A percentile compares a stretch with the other conserved stretches of the same genome.
phyloP scores from a whole-genome alignment of 2,797 vertebrate genomes.

The Aldrovandia affinis region DNA sequence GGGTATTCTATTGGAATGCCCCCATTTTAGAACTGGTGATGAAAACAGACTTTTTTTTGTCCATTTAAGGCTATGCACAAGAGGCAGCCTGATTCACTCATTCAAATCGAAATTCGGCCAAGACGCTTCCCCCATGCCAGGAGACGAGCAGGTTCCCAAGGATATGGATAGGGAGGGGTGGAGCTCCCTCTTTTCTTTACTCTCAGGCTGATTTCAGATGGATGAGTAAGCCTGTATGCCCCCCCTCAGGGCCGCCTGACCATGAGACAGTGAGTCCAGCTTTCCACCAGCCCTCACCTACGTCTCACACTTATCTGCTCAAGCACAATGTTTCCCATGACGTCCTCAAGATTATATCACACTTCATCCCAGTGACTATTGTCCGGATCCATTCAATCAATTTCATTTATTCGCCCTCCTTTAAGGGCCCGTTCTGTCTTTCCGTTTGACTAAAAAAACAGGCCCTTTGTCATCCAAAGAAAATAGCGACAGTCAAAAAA shows the following conservation, averaged over 20 bases:
- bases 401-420: not conserved
- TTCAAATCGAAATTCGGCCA: not conserved
- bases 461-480: not conserved
- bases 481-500: conserved; percentile 2
- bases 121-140: not conserved
- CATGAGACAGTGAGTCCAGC: conserved; percentile 7
- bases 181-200: not conserved
- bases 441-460: not conserved
- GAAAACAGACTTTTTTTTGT: not conserved
- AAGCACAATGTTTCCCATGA: not conserved
- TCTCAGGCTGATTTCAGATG: not conserved
- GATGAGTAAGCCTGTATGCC: not conserved
- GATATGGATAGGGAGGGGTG: not conserved
- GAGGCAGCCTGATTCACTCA: not conserved
- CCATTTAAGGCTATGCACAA: not conserved
- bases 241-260: not conserved
- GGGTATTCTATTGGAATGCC: not conserved
- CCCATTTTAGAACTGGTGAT: not conserved
- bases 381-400: not conserved
- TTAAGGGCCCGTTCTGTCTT: not conserved
- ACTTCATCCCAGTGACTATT: not conserved
- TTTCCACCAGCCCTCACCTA: not conserved
- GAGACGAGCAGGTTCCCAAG: not conserved
- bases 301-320: not conserved
- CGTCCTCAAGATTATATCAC: not conserved